phyloP scores from a whole-genome alignment of 2,113 vertebrate genomes.

The Tringa solitaria region DNA sequence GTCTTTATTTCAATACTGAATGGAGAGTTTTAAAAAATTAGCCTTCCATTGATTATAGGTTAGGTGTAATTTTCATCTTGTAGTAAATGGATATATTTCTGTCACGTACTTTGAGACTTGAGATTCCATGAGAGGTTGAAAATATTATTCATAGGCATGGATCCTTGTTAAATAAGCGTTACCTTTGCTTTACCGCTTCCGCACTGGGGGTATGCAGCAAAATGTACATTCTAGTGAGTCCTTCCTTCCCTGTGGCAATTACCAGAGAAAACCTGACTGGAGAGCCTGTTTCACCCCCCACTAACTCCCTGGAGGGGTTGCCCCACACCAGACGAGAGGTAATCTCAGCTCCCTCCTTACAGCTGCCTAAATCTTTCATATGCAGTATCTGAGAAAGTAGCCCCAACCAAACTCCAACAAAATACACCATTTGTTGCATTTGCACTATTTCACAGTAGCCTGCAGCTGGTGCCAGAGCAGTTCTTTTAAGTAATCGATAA shows the following conservation, averaged over 20 bases:
- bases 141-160: slow-evolving; percentile 16
- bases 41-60: not conserved
- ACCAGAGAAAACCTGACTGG: not conserved
- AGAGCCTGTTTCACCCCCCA: not conserved
- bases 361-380: not conserved
- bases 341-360: not conserved
- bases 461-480: not conserved
- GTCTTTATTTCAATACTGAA: not conserved
- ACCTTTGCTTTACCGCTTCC: not conserved
- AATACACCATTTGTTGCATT: not conserved
- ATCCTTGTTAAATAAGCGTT: not conserved
- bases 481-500: not conserved
- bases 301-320: not conserved
- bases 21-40: not conserved
- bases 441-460: not conserved
- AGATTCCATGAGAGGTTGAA: not conserved
- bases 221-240: not conserved
- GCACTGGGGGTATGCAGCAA: not conserved
- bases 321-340: not conserved
- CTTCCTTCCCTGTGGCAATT: not conserved
- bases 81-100: not conserved
- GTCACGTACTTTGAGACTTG: not conserved
- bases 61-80: not conserved
- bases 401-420: not conserved
- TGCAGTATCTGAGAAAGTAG: not conserved